phyloP scores from a whole-genome alignment of 2,888 invertebrate species.

The Augochlorella aurata region DNA sequence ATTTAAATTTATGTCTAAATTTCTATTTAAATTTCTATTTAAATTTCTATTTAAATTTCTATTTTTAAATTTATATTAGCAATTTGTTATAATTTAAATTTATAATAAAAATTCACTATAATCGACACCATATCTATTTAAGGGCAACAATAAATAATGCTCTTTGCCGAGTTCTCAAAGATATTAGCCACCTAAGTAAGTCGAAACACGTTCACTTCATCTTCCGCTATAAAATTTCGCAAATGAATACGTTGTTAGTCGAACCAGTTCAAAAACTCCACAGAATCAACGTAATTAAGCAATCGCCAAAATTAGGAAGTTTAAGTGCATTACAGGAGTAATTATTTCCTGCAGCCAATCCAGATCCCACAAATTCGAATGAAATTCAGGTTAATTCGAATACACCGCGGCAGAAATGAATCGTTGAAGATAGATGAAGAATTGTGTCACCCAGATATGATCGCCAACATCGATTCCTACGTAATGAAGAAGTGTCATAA shows the following conservation, averaged over 20 bases:
- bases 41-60: too few relatives aligned
- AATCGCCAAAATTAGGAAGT: neutral
- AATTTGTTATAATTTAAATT: too few relatives aligned
- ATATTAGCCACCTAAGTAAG: neutral
- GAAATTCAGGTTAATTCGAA: neutral
- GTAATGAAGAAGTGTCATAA: too few relatives aligned
- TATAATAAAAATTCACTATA: too few relatives aligned
- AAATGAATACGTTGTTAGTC: neutral
- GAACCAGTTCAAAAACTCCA: neutral
- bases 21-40: too few relatives aligned
- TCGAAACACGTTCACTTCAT: neutral
- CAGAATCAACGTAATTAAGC: neutral
- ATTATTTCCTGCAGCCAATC: neutral
- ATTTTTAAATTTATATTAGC: too few relatives aligned
- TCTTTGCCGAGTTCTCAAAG: neutral
- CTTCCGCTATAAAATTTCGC: neutral
- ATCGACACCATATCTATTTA: too few relatives aligned
- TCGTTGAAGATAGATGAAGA: neutral
- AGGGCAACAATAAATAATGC: neutral
- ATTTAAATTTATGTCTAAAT: too few relatives aligned
- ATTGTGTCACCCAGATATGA: constrained; percentile 2
- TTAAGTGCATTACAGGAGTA: neutral
- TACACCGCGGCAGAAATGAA: neutral
- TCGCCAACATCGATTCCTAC: neutral
- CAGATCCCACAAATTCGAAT: neutral